phyloP scores from a whole-genome alignment of 1,140 invertebrate genomes.

The Oryctes rhinoceros region DNA sequence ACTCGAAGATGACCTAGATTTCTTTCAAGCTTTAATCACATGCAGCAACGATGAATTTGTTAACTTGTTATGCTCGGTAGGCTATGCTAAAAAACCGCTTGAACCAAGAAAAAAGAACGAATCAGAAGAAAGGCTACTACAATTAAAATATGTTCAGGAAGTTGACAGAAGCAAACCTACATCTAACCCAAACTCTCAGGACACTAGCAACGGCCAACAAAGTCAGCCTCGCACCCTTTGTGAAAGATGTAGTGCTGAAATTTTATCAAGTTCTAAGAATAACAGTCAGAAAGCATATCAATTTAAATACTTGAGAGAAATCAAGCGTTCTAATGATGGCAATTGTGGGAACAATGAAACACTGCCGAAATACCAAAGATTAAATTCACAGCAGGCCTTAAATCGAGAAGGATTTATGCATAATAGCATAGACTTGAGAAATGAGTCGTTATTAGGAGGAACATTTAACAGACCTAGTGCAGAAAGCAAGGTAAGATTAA shows the following conservation, averaged over 20 bases:
- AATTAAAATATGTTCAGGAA: not conserved
- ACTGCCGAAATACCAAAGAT: too few relatives aligned
- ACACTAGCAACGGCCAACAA: not conserved
- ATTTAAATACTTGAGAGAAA: not conserved
- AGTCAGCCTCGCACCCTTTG: not conserved
- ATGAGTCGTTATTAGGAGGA: too few relatives aligned
- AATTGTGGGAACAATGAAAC: not conserved
- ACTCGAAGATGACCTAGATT: slow-evolving; percentile 14
- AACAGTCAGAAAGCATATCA: not conserved
- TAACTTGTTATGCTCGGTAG: not conserved
- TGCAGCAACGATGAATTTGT: not conserved
- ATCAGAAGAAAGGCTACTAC: not conserved
- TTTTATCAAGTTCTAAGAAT: not conserved
- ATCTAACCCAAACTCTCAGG: not conserved
- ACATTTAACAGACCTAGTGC: too few relatives aligned
- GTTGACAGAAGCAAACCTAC: too few relatives aligned
- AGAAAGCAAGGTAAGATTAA: too few relatives aligned
- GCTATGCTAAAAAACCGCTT: too few relatives aligned
- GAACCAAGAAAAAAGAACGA: too few relatives aligned
- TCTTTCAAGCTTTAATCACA: not conserved
- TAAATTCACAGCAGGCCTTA: too few relatives aligned
- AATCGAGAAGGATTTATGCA: too few relatives aligned
- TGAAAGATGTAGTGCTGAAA: not conserved
- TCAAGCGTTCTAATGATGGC: not conserved
- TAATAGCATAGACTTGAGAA: too few relatives aligned